Evolutionary conservation across 2,888 invertebrate genomes (phyloP).

Genomic region (Seladonia tumulorum): DNA sequence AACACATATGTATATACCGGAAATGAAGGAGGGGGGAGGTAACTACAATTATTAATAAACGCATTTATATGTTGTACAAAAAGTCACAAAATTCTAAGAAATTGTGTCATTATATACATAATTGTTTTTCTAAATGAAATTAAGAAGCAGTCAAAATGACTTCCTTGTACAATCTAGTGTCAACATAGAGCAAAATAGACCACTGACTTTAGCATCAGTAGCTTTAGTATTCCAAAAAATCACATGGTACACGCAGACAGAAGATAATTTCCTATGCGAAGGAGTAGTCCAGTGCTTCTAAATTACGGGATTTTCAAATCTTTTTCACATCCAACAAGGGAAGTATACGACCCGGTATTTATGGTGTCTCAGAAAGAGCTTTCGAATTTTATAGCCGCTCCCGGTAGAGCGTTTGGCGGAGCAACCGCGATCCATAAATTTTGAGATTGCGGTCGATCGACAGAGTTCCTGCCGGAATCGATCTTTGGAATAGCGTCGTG

Average conservation of each 20-base stretch:
- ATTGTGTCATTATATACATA: too few relatives aligned
- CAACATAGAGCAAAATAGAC: neutral
- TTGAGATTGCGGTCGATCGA: neutral
- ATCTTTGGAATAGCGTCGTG: slow-evolving; percentile 30
- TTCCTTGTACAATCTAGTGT: too few relatives aligned
- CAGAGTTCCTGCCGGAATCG: neutral
- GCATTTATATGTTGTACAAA: too few relatives aligned
- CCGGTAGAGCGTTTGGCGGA: too few relatives aligned
- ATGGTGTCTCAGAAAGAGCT: neutral
- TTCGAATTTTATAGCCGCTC: too few relatives aligned
- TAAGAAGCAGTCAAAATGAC: too few relatives aligned
- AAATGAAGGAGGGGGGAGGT: too few relatives aligned
- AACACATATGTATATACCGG: too few relatives aligned
- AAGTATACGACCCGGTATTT: neutral
- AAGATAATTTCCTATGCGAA: neutral
- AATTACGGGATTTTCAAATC: neutral
- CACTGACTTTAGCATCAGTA: neutral
- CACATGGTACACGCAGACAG: neutral
- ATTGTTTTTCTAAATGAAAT: too few relatives aligned
- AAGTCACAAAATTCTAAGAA: too few relatives aligned
- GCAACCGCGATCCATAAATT: neutral
- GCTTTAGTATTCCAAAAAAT: neutral
- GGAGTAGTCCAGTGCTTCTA: neutral
- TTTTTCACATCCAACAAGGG: neutral
- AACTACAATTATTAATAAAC: too few relatives aligned